Percentiles rank a stretch among this genome's conserved stretches.
Conservation (phyloP, 2,113 vertebrate species). For the Pyrgilauda ruficollis region DNA sequence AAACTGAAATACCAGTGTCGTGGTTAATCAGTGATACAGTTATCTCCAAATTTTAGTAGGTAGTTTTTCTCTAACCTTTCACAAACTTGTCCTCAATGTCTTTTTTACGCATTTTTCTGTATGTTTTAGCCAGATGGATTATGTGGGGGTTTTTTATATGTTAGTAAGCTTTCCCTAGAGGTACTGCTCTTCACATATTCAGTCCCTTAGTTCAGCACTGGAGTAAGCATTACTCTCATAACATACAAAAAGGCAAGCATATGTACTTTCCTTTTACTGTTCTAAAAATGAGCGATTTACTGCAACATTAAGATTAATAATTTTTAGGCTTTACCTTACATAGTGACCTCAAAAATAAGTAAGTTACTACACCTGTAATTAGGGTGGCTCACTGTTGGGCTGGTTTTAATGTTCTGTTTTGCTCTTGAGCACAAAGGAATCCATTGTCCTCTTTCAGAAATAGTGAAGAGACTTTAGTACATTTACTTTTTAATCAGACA, state of each 20-base stretch:
- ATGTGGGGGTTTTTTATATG: background rate
- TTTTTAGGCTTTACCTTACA: background rate
- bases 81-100: background rate
- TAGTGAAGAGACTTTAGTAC: background rate
- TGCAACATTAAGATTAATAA: background rate
- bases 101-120: background rate
- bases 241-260: background rate
- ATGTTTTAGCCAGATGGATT: background rate
- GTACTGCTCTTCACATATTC: background rate
- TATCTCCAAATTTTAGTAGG: background rate
- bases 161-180: background rate
- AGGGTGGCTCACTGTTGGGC: background rate
- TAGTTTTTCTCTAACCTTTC: background rate
- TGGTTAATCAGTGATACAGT: background rate
- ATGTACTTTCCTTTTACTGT: background rate
- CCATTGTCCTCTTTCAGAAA: background rate
- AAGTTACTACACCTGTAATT: background rate
- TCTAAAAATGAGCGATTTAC: background rate
- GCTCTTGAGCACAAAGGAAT: background rate
- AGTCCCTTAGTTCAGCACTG: background rate
- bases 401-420: background rate
- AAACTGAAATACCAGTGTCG: background rate
- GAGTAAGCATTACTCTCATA: background rate
- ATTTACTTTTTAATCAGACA: background rate
- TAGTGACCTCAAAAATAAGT: background rate